Percentiles rank a stretch among this genome's conserved stretches.
Conservation (phyloP, 2,797 vertebrate species). For the Darevskia mixta region DNA sequence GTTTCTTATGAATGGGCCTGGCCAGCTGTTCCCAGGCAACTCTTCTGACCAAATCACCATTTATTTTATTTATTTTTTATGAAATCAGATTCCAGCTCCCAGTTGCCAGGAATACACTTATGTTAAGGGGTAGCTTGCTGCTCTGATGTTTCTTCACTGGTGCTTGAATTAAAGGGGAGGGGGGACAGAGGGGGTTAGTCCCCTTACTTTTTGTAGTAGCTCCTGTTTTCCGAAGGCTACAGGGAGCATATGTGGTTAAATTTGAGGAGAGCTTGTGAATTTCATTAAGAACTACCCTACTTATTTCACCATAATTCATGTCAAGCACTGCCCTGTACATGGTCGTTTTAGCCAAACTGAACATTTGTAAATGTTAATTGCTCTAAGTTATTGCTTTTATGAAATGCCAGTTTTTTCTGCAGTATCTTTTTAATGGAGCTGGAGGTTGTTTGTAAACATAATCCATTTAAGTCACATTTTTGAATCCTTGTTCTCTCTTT, state of each 20-base stretch:
- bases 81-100: background rate
- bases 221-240: background rate
- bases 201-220: background rate
- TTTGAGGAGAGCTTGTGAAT: background rate
- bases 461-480: background rate
- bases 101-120: background rate
- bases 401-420: background rate
- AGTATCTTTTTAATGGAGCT: constrained; percentile 8
- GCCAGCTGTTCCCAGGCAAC: background rate
- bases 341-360: background rate
- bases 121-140: background rate
- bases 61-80: background rate
- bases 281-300: background rate
- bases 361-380: background rate
- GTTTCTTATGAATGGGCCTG: too few species aligned
- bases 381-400: background rate
- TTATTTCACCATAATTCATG: background rate
- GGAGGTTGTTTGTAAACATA: background rate
- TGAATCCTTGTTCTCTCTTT: background rate
- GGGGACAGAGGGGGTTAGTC: background rate
- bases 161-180: background rate
- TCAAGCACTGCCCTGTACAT: background rate
- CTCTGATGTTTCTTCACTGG: background rate
- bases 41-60: background rate
- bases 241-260: background rate